Conservation (phyloP, 1,140 invertebrate species). For the Armadillidium nasatum region DNA sequence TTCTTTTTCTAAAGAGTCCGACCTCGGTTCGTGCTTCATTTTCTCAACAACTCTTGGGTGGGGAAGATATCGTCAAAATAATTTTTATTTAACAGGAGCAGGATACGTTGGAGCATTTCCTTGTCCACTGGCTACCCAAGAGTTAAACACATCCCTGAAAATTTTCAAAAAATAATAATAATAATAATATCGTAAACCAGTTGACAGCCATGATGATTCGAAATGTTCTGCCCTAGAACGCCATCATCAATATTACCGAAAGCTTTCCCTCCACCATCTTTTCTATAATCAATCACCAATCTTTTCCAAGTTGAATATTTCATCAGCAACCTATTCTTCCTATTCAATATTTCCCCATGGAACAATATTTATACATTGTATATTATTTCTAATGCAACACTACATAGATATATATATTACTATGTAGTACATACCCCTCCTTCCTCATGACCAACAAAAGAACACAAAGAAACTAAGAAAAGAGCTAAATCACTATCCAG, state of each 20-base stretch:
- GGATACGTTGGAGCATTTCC: conserved; percentile 50
- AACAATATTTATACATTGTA: too few species aligned
- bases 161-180: conserved; percentile 24
- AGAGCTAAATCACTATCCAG: too few species aligned
- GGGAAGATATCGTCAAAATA: too few species aligned
- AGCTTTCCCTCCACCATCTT: not conserved
- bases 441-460: too few species aligned
- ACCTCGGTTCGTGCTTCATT: too few species aligned
- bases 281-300: conserved; percentile 1
- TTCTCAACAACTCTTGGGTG: too few species aligned
- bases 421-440: too few species aligned
- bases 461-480: too few species aligned
- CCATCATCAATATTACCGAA: not conserved
- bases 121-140: conserved; percentile 79
- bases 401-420: too few species aligned
- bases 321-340: not conserved
- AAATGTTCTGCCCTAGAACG: not conserved
- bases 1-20: too few species aligned
- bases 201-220: not conserved
- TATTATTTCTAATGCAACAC: too few species aligned
- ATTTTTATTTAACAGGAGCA: conserved; percentile 43
- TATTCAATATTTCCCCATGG: too few species aligned
- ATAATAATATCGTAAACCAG: not conserved
- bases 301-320: not conserved
- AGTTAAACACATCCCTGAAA: conserved; percentile 81